Conservation (phyloP, 2,113 vertebrate genomes). For the Microcebus griseorufus region DNA sequence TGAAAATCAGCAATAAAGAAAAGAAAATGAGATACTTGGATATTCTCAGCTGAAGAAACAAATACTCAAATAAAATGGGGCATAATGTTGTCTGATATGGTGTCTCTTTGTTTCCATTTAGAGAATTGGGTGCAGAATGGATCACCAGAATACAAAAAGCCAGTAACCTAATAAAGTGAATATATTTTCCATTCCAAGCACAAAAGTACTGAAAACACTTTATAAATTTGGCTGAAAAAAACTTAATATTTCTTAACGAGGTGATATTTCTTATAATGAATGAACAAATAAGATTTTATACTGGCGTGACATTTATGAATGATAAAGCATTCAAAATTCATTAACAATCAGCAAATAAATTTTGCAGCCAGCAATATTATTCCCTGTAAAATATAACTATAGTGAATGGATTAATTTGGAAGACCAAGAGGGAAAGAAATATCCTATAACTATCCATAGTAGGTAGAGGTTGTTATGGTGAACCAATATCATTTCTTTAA, state of each 20-base stretch:
- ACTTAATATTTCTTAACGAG: not conserved
- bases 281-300: constrained; percentile 48
- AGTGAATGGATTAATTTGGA: constrained; percentile 56
- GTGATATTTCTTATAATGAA: constrained; percentile 47
- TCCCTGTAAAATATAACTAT: constrained; percentile 57
- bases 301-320: constrained; percentile 46
- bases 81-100: not conserved
- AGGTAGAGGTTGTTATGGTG: not conserved
- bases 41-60: constrained; percentile 17
- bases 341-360: constrained; percentile 47
- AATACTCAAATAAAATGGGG: constrained; percentile 30
- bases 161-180: constrained; percentile 37
- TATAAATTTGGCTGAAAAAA: constrained; percentile 26
- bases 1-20: constrained; percentile 7
- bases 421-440: constrained; percentile 47
- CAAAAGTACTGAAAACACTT: constrained; percentile 26
- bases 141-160: not conserved
- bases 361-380: constrained; percentile 22
- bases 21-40: constrained; percentile 48
- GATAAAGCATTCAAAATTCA: constrained; percentile 3
- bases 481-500: not conserved
- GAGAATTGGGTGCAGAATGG: not conserved
- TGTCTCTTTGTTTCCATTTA: not conserved
- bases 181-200: not conserved
- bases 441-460: not conserved